Base-by-base conservation (phyloP, 1,140 invertebrate genomes). In the Aphis gossypii region DNA sequence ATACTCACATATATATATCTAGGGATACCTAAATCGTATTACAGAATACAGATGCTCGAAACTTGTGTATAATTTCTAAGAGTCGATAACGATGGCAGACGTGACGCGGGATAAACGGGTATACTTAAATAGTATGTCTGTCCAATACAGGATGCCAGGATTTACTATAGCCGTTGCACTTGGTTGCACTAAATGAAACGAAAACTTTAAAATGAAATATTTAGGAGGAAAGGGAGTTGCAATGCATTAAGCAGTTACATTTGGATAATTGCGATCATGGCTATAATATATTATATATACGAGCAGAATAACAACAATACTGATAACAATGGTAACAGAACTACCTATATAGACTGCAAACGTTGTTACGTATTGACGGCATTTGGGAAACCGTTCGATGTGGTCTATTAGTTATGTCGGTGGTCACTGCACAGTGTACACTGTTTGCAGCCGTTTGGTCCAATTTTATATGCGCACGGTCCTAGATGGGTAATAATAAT, bases 81-180 rank as follows among this genome's bases (percentile, higher is more conserved):
- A n/a, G 30, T 76, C 60, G 11, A 68, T 9, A 18, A 11, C 3
- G 25, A 68, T 68, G 30, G 30, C 30, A n/a, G 14, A 76, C 60
- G 60, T 18, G 60, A 76, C n/a, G 60, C 30, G 60, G n/a, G 30
- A 4, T 76, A 68, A 30, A 68, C 9, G 11, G 30, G 25, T 68
- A n/a, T 68, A 76, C 60, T 76, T 76, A 76, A 18, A 23, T 23
- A 23, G 9, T 83, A 9, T 41, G 21, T n/a, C 82, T 83, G 25
- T 88, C 86, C 25, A 18, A 44, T 48, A 25, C 25, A 44, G 30
- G 44, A 68, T 18, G 30, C 30, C 30, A 56, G 76, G n/a, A 89
- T 89, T 89, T 25, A 90, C 20, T 90, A 51, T 76, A n/a, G 21
- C 30, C 48, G 48, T 54, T 56, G 88, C 88, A 25, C 51, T 90